Evolutionary conservation across 2,113 vertebrate species (phyloP), one percentile per base, ranked within the genome.

Genomic region (Pseudonaja textilis): DNA sequence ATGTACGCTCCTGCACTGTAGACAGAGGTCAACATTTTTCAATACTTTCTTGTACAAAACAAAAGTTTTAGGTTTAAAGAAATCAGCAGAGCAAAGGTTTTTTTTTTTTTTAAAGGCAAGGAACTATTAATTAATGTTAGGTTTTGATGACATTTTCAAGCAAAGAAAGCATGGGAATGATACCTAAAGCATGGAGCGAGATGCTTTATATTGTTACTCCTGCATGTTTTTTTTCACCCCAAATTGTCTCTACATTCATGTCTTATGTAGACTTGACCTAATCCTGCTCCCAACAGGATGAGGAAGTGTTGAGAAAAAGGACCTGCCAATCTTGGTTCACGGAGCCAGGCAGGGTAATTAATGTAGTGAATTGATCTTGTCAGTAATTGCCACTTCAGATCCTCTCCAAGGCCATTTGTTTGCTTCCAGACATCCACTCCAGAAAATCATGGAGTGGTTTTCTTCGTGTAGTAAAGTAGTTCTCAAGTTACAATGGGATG

Each of bases 301-400:
- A 69, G 50, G 87, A 90, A 90, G 86, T 93, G 81, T 54, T 87
- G 47, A 64, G 89, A 69, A 81, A 81, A 90, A 87, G 47, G 81
- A 64, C 64, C 45, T 90, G 81, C 52, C 81, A 61, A 64, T 90
- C 56, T 42, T 42, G 5, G 9, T 34, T 20, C 45, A 90, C 16
- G 69, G 90, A 86, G 81, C 74, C 89, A 57, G 81, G 56, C 74
- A 87, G 47, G 81, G 45, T 93, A 93, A 93, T 93, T 93, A 93
- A 89, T 87, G 54, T 59, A 90, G 81, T 54, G 81, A 87, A 90
- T 93, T 90, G 92, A n/a, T 87, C 89, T 47, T 50, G 88, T 87
- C 81, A 52, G 69, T 86, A 90, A 90, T 90, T 52, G 92, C 92
- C 47, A 90, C 89, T 93, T 90, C 89, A 93, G n/a, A 86, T 61